Conservation (phyloP, 2,113 vertebrate genomes). For the Notothenia rossii region DNA sequence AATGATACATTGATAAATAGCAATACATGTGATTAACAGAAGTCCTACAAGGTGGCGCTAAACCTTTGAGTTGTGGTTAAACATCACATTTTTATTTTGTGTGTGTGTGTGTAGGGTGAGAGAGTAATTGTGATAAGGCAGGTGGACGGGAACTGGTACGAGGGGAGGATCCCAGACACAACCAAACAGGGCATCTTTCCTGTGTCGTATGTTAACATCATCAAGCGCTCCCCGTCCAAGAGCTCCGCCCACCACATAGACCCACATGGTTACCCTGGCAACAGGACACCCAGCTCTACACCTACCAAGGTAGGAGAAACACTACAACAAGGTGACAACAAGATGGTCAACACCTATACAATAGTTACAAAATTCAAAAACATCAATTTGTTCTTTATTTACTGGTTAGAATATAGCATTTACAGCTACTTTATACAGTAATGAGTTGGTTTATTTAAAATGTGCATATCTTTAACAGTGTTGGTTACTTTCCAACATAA, state of each 20-base stretch:
- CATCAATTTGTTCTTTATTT: background rate
- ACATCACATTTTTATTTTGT: background rate
- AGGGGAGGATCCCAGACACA: slow-evolving; percentile 94
- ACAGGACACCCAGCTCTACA: slow-evolving; percentile 87
- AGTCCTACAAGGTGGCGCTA: too few species aligned
- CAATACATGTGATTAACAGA: too few species aligned
- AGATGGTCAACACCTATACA: background rate
- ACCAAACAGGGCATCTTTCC: slow-evolving; percentile 98
- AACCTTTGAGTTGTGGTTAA: too few species aligned
- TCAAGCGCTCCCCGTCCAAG: slow-evolving; percentile 89
- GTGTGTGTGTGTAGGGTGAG: slow-evolving; percentile 89
- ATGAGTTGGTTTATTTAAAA: background rate
- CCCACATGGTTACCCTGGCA: slow-evolving; percentile 87
- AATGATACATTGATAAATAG: too few species aligned
- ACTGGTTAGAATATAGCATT: background rate
- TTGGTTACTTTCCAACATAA: background rate
- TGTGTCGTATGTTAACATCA: slow-evolving; percentile 93
- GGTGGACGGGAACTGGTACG: slow-evolving; percentile 99
- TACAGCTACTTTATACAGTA: background rate
- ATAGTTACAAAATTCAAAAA: background rate
- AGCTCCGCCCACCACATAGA: slow-evolving; percentile 87
- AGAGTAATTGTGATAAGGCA: slow-evolving; percentile 91
- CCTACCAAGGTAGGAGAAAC: slow-evolving; percentile 89
- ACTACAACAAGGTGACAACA: background rate
- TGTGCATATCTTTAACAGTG: background rate